Base-by-base conservation (phyloP, 1,140 invertebrate genomes). In the Caenorhabditis remanei region DNA sequence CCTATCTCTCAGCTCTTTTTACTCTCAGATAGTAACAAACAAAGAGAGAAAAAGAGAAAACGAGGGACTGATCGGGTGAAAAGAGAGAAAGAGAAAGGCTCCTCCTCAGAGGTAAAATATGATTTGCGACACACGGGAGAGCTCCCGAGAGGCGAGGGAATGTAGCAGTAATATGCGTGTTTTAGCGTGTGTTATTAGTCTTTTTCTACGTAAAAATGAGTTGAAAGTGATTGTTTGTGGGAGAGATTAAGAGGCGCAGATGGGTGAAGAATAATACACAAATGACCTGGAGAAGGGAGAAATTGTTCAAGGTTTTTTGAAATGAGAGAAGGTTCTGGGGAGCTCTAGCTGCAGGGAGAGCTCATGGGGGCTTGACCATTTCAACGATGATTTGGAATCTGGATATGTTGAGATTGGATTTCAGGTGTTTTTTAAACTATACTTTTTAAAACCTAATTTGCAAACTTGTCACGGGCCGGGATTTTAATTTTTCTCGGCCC, bases 181-280 rank as follows among this genome's bases (percentile, higher is more conserved):
- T 71, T 63, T 71, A 71, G 65, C 41, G 65, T 79, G 46, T 50
- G 71, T 79, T 79, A 79, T 79, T 79, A 79, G 71, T 50, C 46
- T 48, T 79, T 75, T 21, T 46, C 67, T 75, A 6, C 61, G 4
- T 0, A 43, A 14, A 43, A 43, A 16, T 53, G 11, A 16, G 11
- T 32, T 63, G 61, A 24, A 19, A 53, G 50, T 53, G 50, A 58
- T 71, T 50, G 46, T 79, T 79, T 79, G 71, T 53, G 14, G 19
- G 46, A 48, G 71, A 46, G 65, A 71, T 71, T 71, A 43, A 11
- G 40, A 71, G 61, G 40, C 61, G 32, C 21, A 40, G 61, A 65
- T 7, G n/a, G 16, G 19, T 0, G 9, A n/a, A 13, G 32, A 40
- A 40, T 40, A 24, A 40, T 8, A 58, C 19, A 58, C 19, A n/a